Conservation (phyloP, 2,797 vertebrate genomes). For the Enoplosus armatus region DNA sequence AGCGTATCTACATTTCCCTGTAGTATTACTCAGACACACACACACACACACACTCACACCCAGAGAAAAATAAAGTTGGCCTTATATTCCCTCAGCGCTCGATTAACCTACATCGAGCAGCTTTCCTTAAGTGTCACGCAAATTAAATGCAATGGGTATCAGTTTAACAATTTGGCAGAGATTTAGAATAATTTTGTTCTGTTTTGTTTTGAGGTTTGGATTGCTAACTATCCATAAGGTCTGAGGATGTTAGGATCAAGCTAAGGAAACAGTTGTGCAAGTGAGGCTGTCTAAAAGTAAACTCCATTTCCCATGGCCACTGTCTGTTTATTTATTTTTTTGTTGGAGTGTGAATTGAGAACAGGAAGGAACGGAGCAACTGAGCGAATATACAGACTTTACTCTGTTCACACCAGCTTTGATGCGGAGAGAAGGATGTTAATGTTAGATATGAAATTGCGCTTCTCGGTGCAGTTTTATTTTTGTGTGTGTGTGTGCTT, state of each 20-base stretch:
- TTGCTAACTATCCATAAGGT: not conserved
- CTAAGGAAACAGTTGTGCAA: constrained; percentile 17
- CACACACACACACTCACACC: constrained; percentile 31
- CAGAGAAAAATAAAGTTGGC: constrained; percentile 55
- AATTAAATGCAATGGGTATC: constrained; percentile 9
- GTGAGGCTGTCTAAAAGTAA: constrained; percentile 19
- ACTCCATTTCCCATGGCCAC: constrained; percentile 31
- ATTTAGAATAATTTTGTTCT: too few species aligned
- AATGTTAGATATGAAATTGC: not conserved
- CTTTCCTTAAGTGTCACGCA: constrained; percentile 29
- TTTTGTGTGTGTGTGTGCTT: not conserved
- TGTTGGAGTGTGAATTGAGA: not conserved
- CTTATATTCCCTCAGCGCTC: constrained; percentile 28
- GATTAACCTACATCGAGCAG: constrained; percentile 33
- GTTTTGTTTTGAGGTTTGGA: constrained; percentile 5
- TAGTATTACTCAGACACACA: constrained; percentile 43
- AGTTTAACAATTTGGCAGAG: not conserved
- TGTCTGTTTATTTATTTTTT: constrained; percentile 31
- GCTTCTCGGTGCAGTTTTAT: not conserved
- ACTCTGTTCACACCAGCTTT: constrained; percentile 35
- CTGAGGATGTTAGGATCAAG: not conserved
- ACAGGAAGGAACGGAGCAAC: constrained; percentile 28
- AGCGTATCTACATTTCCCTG: constrained; percentile 66
- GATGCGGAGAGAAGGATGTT: constrained; percentile 27
- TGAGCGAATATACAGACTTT: constrained; percentile 22